These are phyloP conservation scores for Macrosteles quadrilineatus DNA, from an alignment of 1,140 invertebrate species.

Conservation along the genomic window DNA sequence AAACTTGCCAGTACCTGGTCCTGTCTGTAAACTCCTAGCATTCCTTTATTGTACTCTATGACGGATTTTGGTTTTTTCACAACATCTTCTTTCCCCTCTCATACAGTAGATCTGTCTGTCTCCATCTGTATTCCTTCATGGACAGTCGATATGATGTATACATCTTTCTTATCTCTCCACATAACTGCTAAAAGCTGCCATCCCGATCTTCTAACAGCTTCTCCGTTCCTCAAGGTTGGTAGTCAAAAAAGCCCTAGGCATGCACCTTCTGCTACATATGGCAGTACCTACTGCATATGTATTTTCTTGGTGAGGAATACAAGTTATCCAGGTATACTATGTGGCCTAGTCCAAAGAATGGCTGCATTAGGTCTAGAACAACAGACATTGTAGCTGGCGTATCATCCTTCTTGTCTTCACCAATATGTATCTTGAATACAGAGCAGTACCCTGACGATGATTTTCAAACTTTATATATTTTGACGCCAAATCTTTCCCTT, in stretches of 20 bases:
- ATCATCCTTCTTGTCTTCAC: background rate
- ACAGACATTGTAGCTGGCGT: background rate
- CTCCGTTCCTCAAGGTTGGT: background rate
- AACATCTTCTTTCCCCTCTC: background rate
- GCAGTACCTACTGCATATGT: background rate
- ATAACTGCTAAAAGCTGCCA: background rate
- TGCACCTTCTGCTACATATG: background rate
- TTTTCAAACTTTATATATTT: constrained; percentile 1
- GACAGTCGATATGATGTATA: background rate
- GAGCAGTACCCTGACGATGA: background rate
- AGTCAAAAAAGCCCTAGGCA: background rate
- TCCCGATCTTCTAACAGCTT: background rate
- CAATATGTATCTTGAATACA: background rate
- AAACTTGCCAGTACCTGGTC: background rate
- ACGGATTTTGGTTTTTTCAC: background rate
- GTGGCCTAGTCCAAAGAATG: background rate
- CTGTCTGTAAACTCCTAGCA: background rate
- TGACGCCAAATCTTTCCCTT: background rate
- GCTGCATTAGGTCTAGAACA: background rate
- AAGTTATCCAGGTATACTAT: background rate
- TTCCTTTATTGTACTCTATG: background rate
- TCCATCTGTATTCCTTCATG: background rate
- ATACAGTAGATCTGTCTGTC: background rate
- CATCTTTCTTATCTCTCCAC: constrained; percentile 2
- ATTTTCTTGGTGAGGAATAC: constrained; percentile 1